Evolutionary conservation across 2,113 vertebrate genomes (phyloP).

Genomic region (Asarcornis scutulata): DNA sequence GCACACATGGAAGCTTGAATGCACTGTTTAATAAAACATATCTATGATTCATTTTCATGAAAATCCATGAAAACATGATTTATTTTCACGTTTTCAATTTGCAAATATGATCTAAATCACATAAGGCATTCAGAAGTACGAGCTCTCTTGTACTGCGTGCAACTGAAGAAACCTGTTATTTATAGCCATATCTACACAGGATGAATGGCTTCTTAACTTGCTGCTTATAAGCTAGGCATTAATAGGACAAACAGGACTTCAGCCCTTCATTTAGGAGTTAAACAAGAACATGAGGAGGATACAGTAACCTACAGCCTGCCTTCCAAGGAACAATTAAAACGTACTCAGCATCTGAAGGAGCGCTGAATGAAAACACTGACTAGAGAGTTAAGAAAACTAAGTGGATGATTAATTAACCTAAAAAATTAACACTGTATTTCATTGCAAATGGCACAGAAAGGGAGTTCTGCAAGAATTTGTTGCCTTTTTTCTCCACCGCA

Average conservation of each 20-base stretch:
- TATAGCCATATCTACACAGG: neutral
- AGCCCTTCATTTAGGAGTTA: neutral
- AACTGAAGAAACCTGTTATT: neutral
- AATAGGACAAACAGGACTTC: neutral
- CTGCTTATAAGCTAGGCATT: neutral
- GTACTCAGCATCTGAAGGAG: neutral
- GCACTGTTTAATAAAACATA: neutral
- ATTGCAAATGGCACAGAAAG: neutral
- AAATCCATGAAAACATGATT: neutral
- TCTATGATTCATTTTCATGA: neutral
- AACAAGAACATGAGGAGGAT: neutral
- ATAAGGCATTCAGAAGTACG: neutral
- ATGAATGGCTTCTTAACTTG: neutral
- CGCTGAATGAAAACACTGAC: neutral
- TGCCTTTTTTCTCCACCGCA: neutral
- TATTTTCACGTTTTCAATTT: neutral
- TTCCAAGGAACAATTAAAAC: neutral
- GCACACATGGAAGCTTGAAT: neutral
- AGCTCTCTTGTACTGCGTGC: neutral
- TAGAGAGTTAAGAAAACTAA: neutral
- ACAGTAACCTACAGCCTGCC: neutral
- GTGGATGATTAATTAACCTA: neutral
- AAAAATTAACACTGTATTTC: neutral
- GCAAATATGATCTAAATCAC: neutral
- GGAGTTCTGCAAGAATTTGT: neutral